A percentile compares a stretch with the other conserved stretches of the same genome.
Evolutionary conservation across 2,797 vertebrate genomes (phyloP).

Genomic region (Zonotrichia albicollis): DNA sequence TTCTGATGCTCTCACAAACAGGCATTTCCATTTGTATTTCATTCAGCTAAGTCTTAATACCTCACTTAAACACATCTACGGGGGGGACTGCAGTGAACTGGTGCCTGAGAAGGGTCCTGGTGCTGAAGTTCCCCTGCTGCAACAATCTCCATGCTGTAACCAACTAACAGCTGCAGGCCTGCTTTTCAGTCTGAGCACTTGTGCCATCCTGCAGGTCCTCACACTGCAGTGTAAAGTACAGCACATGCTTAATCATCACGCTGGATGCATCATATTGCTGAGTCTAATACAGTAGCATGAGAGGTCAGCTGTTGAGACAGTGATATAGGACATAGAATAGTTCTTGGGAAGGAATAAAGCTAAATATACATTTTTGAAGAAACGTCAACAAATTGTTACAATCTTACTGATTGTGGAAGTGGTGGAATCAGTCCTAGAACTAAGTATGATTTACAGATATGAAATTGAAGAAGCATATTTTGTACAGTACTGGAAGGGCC

Average conservation of each 20-base stretch:
- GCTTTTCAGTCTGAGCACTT: background rate
- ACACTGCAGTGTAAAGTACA: background rate
- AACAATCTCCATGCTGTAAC: background rate
- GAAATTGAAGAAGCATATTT: conserved; percentile 59
- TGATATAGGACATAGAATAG: background rate
- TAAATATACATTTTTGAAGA: conserved; percentile 39
- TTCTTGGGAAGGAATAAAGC: conserved; percentile 53
- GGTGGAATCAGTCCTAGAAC: conserved; percentile 34
- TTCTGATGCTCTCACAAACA: background rate
- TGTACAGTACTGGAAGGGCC: conserved; percentile 16
- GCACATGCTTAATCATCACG: background rate
- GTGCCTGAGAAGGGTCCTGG: background rate
- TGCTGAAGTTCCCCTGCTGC: background rate
- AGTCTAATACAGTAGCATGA: background rate
- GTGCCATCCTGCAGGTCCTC: background rate
- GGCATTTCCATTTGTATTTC: background rate
- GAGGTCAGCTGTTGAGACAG: background rate
- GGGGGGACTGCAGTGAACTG: background rate
- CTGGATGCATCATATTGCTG: background rate
- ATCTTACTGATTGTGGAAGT: conserved; percentile 9
- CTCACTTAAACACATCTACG: background rate
- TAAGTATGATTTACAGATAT: conserved; percentile 46
- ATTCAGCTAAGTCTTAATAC: background rate
- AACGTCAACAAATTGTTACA: conserved; percentile 8
- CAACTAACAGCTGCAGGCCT: background rate